phyloP scores from a whole-genome alignment of 2,797 vertebrate species.

The Phoeniculus purpureus region DNA sequence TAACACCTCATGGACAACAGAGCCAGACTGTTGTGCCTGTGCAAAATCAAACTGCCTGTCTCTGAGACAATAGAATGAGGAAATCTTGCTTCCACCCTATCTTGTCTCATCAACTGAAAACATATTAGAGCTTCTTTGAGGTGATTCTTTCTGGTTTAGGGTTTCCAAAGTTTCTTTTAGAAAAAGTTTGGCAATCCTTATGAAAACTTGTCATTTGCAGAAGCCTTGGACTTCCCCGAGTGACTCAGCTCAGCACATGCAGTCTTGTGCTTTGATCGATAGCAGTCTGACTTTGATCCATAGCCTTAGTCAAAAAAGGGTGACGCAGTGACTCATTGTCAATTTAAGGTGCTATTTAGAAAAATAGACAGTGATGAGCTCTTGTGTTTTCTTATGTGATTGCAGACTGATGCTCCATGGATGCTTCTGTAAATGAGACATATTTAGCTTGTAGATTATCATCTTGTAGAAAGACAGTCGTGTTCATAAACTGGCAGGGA shows the following conservation, averaged over 20 bases:
- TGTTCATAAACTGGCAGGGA: background rate
- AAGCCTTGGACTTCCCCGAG: background rate
- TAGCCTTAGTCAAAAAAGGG: background rate
- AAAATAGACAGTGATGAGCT: background rate
- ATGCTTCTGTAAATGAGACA: background rate
- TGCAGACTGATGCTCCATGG: background rate
- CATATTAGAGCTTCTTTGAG: background rate
- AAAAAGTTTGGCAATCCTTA: background rate
- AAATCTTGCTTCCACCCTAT: background rate
- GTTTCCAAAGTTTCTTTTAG: constrained; percentile 1
- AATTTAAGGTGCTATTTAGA: background rate
- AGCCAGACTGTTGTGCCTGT: background rate
- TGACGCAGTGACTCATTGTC: background rate
- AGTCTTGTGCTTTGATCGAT: background rate
- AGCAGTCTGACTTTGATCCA: background rate
- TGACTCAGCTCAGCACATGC: background rate
- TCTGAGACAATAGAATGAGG: background rate
- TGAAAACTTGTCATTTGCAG: background rate
- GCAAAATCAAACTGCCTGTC: background rate
- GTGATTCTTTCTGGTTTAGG: background rate
- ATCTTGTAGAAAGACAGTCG: background rate
- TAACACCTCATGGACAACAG: background rate
- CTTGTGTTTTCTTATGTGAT: background rate
- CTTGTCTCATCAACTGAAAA: background rate
- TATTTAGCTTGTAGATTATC: background rate